Conservation (phyloP, 2,888 invertebrate genomes). For the Ornithoptera alexandrae region DNA sequence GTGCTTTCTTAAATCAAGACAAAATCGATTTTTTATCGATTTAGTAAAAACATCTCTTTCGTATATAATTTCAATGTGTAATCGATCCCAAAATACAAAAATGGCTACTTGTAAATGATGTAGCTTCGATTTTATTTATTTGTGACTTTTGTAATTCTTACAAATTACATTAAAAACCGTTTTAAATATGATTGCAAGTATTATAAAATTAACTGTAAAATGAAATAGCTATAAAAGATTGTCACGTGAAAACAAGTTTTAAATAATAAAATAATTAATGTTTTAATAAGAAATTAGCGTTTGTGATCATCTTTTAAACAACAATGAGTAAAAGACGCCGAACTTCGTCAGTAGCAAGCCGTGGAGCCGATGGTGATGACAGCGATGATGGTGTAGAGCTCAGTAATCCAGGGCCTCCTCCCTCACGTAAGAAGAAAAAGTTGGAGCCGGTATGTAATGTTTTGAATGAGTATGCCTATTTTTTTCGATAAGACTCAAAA, state of each 20-base stretch:
- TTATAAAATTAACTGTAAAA: not conserved
- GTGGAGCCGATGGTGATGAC: constrained; percentile 83
- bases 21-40: no score
- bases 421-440: constrained; percentile 82
- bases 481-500: not conserved
- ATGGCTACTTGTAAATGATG: constrained; percentile 2
- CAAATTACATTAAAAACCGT: not conserved
- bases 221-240: not conserved
- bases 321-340: constrained; percentile 88
- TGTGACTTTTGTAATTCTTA: constrained; percentile 1
- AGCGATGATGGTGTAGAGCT: constrained; percentile 83
- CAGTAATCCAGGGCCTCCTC: constrained; percentile 69
- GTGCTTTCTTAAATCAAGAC: no score
- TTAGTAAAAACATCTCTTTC: no score
- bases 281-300: constrained; percentile 11
- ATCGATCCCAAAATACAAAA: not conserved
- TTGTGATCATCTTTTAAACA: not conserved
- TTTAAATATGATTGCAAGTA: not conserved
- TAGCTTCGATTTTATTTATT: not conserved
- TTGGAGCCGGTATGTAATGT: constrained; percentile 85
- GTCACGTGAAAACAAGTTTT: not conserved
- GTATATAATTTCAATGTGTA: not conserved
- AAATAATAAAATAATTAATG: not conserved
- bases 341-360: constrained; percentile 90
- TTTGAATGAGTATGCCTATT: not conserved